Percentiles rank a stretch among this genome's conserved stretches.
These are phyloP conservation scores for Leucopternis melanops DNA, from an alignment of 2,113 vertebrate species.

Conservation along the genomic window DNA sequence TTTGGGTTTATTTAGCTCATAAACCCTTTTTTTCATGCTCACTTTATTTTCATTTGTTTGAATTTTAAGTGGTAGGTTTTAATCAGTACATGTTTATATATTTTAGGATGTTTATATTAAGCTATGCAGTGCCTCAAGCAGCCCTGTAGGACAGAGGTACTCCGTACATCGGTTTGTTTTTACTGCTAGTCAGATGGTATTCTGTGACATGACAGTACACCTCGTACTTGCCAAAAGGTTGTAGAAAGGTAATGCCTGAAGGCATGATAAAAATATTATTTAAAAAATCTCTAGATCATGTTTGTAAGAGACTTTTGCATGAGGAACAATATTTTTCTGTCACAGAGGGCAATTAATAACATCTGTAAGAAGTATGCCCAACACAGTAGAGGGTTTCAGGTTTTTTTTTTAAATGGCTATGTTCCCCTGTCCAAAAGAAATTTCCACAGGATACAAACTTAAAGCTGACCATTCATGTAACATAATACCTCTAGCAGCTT, in stretches of 20 bases:
- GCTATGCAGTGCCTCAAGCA: background rate
- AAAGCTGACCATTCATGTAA: background rate
- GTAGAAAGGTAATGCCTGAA: background rate
- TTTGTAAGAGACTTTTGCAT: background rate
- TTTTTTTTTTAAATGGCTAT: background rate
- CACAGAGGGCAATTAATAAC: background rate
- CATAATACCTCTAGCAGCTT: background rate
- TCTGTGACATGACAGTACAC: background rate
- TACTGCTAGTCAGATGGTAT: background rate
- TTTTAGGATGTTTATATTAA: conserved; percentile 1
- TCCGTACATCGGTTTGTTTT: background rate
- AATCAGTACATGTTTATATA: background rate
- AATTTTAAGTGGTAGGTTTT: background rate
- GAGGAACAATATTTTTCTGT: conserved; percentile 6
- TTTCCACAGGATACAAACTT: background rate
- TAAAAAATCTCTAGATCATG: background rate
- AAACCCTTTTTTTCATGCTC: background rate
- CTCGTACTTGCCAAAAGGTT: background rate
- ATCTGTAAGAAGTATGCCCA: background rate
- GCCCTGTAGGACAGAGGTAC: background rate
- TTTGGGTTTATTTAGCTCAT: background rate
- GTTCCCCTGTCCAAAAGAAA: background rate
- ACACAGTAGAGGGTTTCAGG: background rate
- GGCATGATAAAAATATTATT: background rate
- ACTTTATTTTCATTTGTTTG: background rate